A percentile compares a stretch with the other conserved stretches of the same genome.
phyloP scores from a whole-genome alignment of 2,888 invertebrate species.

The Allolobophora icterica region DNA sequence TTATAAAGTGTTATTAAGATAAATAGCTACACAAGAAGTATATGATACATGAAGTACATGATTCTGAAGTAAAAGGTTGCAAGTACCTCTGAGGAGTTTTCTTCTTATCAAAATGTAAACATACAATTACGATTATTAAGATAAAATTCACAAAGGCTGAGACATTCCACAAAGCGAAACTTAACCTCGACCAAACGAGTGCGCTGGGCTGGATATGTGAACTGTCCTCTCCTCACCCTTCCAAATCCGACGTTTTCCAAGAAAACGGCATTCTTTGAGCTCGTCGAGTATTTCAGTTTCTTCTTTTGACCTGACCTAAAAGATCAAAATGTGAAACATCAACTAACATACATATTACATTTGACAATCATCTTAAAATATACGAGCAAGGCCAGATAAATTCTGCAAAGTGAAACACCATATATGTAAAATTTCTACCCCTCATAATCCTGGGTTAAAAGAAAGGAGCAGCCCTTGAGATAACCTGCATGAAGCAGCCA shows the following conservation, averaged over 20 bases:
- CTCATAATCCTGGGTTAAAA: background rate
- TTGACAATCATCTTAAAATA: background rate
- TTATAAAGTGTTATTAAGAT: no score
- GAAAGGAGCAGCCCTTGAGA: background rate
- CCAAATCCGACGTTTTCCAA: background rate
- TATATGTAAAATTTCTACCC: background rate
- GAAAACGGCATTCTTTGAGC: background rate
- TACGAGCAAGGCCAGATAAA: background rate
- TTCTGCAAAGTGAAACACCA: background rate
- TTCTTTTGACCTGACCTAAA: background rate
- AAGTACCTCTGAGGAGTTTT: no score
- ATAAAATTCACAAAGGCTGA: background rate
- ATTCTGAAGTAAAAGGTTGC: no score
- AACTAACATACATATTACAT: background rate
- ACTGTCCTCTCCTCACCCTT: conserved; percentile 10
- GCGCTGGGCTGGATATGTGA: background rate
- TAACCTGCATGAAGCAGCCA: background rate
- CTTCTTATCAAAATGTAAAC: no score
- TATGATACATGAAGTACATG: no score
- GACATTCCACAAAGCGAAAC: background rate
- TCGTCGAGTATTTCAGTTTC: background rate
- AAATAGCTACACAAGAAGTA: no score
- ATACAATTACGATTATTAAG: background rate
- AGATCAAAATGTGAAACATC: background rate
- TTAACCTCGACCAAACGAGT: conserved; percentile 4